A percentile compares a stretch with the other conserved stretches of the same genome.
Evolutionary conservation across 64 coral and sea anemone species (phyloP).

Genomic region (Montipora cactus): DNA sequence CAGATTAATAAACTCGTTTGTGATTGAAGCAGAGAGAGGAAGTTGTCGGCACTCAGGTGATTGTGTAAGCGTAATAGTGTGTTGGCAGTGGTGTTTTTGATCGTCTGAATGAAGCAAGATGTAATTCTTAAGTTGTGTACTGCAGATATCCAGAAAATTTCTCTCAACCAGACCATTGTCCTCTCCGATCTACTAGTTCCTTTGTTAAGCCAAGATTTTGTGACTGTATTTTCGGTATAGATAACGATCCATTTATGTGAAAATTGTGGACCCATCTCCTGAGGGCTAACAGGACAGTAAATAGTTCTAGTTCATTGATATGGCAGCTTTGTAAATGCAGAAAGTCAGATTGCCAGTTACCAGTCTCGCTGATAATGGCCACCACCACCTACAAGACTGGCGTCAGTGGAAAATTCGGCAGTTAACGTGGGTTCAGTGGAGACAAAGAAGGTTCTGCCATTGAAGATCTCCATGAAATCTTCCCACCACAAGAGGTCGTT

Average conservation of each 20-base stretch:
- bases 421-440: neutral
- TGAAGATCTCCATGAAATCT: conserved; percentile 37
- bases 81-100: conserved; percentile 22
- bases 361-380: conserved; percentile 4
- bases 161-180: too few species aligned
- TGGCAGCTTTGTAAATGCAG: neutral
- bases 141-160: too few species aligned
- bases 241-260: too few species aligned
- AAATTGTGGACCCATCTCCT: too few species aligned
- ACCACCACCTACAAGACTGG: neutral
- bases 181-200: too few species aligned
- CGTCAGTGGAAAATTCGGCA: conserved; percentile 48
- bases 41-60: too few species aligned
- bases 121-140: conserved; percentile 47
- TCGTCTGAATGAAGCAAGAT: conserved; percentile 5
- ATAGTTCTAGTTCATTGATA: conserved; percentile 60
- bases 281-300: neutral
- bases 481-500: conserved; percentile 57
- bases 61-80: neutral
- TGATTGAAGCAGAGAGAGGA: neutral
- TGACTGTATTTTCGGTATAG: too few species aligned
- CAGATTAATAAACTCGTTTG: too few species aligned
- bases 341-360: neutral
- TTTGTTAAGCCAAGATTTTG: too few species aligned
- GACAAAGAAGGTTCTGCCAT: conserved; percentile 26